phyloP scores from a whole-genome alignment of 2,888 invertebrate species.

The Rhamnusium bicolor region DNA sequence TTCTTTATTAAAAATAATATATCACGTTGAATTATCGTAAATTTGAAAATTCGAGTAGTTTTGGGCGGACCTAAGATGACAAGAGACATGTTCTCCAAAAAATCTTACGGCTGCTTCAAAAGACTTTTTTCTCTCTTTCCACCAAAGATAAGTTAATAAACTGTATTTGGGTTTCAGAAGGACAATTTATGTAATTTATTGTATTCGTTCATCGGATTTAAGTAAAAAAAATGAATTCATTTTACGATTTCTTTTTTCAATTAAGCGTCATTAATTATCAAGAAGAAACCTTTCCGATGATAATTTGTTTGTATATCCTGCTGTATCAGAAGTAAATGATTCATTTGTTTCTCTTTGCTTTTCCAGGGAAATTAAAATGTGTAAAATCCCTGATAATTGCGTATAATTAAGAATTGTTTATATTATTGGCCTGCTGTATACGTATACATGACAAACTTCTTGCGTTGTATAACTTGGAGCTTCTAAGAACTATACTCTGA shows the following conservation, averaged over 20 bases:
- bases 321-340: conserved; percentile 32
- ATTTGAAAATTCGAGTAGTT: no score
- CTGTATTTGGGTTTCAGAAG: no score
- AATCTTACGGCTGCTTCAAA: no score
- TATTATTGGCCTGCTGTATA: not conserved
- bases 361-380: conserved; percentile 41
- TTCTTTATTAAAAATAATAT: no score
- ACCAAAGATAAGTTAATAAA: no score
- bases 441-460: conserved; percentile 26
- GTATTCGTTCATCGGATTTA: not conserved
- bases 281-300: not conserved
- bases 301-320: conserved; percentile 6
- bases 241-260: conserved; percentile 4
- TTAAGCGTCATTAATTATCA: conserved; percentile 10
- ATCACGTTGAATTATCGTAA: no score
- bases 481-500: conserved; percentile 21
- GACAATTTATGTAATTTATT: not conserved
- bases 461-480: conserved; percentile 22
- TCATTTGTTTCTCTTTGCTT: conserved; percentile 32
- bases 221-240: not conserved
- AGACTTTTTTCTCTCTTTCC: no score
- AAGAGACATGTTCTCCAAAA: no score
- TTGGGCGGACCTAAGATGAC: no score
- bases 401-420: conserved; percentile 29
- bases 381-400: conserved; percentile 39